Evolutionary conservation across 2,797 vertebrate genomes (phyloP).

Genomic region (Sebastes paucispinis): DNA sequence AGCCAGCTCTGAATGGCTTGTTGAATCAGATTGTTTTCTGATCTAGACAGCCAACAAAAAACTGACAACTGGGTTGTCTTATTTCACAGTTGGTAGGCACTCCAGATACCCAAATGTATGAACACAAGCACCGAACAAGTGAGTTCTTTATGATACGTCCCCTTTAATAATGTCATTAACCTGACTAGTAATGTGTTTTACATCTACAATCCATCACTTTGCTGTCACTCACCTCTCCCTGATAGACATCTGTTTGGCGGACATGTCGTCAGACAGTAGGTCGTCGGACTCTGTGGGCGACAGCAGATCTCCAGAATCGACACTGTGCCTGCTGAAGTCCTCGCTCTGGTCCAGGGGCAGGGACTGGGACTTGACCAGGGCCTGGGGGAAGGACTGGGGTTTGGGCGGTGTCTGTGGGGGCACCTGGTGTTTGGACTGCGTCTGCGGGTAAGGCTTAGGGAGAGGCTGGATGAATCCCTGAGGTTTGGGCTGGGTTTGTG

Average conservation of each 20-base stretch:
- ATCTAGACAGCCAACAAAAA: too few species aligned
- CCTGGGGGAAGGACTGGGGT: constrained; percentile 71
- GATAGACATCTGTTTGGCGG: constrained; percentile 94
- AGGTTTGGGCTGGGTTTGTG: constrained; percentile 65
- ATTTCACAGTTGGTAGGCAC: too few species aligned
- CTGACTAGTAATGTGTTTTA: background rate
- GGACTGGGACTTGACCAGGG: constrained; percentile 69
- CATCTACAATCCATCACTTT: background rate
- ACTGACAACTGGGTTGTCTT: too few species aligned
- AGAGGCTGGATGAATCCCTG: constrained; percentile 66
- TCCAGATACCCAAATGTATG: too few species aligned
- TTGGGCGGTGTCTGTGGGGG: constrained; percentile 73
- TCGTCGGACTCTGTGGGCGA: constrained; percentile 79
- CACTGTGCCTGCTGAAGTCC: constrained; percentile 56
- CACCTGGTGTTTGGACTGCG: constrained; percentile 71
- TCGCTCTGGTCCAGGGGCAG: constrained; percentile 64
- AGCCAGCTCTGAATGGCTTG: too few species aligned
- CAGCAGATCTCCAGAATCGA: constrained; percentile 63
- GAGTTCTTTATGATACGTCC: too few species aligned
- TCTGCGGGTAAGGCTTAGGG: constrained; percentile 62
- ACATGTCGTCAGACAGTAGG: constrained; percentile 81
- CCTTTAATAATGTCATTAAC: background rate
- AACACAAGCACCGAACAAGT: too few species aligned
- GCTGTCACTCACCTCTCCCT: constrained; percentile 89
- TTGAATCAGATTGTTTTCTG: too few species aligned